Base-by-base conservation (phyloP, 2,888 invertebrate genomes). In the Zelleria hepariella region DNA sequence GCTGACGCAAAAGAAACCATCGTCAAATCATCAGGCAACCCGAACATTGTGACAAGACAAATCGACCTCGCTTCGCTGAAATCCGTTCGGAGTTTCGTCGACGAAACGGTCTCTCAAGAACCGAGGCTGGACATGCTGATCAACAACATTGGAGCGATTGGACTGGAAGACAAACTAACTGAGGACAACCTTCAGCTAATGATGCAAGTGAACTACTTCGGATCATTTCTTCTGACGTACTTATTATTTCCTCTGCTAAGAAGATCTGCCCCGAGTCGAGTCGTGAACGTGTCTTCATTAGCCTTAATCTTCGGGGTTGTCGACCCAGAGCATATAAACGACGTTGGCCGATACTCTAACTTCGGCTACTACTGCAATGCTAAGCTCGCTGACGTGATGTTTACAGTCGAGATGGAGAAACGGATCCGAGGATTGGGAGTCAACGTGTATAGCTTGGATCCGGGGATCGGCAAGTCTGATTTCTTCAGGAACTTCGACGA, bases 391-490 rank as follows among this genome's bases (percentile, higher is more conserved):
- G 68, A 71, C 20, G 64, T 80, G 0, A 57, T 85, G 2, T 80
- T 75, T 42, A 75, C 80, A 0, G 86, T 91, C 20, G 95, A 96
- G 73, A 80, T 82, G 79, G 69, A 75, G 5, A 76, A 69, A 55
- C 67, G 77, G 57, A 69, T 75, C 2, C 64, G 58, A 57, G 75
- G 71, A 0, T 73, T 91, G 26, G 92, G 92, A 10, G 53, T 53
- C 5, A 94, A 92, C 0, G 93, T 92, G 0, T 95, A 95, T 75
- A 95, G 94, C 67, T 87, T 96, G 69, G 96, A 96, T 83, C 96
- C 96, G 0, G 96, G 96, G 6, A 89, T 95, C 80, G 92, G 94
- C 55, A 93, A 93, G 71, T 92, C 94, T 0, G 93, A 93, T 26
- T 95, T 95, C 59, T 95, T 95, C 91, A 90, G 94, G 57, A 92